phyloP scores from a whole-genome alignment of 1,140 invertebrate genomes.

The Heliconius eleuchia region DNA sequence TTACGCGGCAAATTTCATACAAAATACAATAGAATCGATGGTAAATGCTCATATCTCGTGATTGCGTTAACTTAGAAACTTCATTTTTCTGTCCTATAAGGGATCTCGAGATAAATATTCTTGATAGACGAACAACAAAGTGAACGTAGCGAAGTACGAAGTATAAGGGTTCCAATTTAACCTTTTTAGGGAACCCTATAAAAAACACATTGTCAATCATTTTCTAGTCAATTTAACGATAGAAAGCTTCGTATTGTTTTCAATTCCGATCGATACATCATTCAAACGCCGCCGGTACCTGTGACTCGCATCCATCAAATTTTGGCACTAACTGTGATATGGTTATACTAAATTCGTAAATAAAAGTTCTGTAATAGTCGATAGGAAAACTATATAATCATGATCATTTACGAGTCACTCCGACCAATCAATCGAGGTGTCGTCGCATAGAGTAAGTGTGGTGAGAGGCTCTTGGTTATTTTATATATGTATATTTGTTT shows the following conservation, averaged over 20 bases:
- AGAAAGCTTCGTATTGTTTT: background rate
- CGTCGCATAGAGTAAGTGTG: background rate
- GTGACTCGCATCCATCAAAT: background rate
- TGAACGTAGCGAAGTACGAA: too few relatives aligned
- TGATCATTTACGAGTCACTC: conserved; percentile 17
- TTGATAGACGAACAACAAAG: too few relatives aligned
- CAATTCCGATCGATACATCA: background rate
- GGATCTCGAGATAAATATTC: too few relatives aligned
- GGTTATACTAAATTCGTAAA: background rate
- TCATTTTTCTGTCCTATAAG: too few relatives aligned
- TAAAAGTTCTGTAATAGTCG: background rate
- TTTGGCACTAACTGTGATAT: background rate
- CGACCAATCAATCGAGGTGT: conserved; percentile 12
- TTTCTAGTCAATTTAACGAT: background rate
- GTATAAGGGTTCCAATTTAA: too few relatives aligned
- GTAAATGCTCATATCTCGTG: too few relatives aligned
- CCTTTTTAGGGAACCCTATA: background rate
- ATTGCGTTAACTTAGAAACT: too few relatives aligned
- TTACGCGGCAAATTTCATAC: too few relatives aligned
- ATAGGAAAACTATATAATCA: conserved; percentile 15
- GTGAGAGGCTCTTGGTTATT: background rate
- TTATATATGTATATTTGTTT: background rate
- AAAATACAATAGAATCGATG: too few relatives aligned
- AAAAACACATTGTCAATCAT: background rate
- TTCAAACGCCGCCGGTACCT: background rate